Conservation (phyloP, 2,888 invertebrate genomes). For the Druceiella hillmani region DNA sequence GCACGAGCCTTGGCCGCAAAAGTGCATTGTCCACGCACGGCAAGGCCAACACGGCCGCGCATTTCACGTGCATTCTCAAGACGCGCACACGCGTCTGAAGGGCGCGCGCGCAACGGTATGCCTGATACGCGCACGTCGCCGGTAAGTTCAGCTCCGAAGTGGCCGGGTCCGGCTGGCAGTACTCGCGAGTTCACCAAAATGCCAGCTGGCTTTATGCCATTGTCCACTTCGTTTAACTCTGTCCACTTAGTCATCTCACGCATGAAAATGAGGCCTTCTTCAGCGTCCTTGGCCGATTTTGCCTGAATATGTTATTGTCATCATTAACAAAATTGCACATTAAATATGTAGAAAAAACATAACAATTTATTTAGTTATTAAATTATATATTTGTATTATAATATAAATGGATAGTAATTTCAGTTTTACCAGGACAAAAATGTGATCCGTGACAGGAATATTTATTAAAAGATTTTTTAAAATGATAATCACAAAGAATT, state of each 20-base stretch:
- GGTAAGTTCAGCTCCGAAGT: constrained; percentile 77
- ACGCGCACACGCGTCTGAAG: constrained; percentile 60
- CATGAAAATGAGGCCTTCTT: constrained; percentile 93
- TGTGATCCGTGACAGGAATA: too few species aligned
- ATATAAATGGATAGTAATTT: too few species aligned
- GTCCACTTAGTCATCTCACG: constrained; percentile 93
- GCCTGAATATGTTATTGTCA: too few species aligned
- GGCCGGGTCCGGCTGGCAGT: constrained; percentile 77
- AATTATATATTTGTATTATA: too few species aligned
- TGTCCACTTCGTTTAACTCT: constrained; percentile 59
- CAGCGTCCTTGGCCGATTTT: constrained; percentile 76
- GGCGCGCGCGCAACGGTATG: constrained; percentile 58
- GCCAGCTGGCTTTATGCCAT: constrained; percentile 38
- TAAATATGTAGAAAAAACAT: too few species aligned
- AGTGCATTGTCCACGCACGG: constrained; percentile 89
- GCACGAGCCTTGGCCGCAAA: constrained; percentile 90
- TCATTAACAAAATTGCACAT: too few species aligned
- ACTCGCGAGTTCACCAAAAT: constrained; percentile 31
- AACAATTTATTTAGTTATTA: too few species aligned
- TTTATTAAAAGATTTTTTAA: too few species aligned
- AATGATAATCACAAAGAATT: too few species aligned
- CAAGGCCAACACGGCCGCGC: constrained; percentile 72
- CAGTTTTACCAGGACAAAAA: too few species aligned
- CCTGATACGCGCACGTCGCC: constrained; percentile 62
- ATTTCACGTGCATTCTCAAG: constrained; percentile 56